Percentiles rank a stretch among this genome's conserved stretches.
These are phyloP conservation scores for Phoxinus phoxinus DNA, from an alignment of 2,113 vertebrate genomes.

Conservation along the genomic window DNA sequence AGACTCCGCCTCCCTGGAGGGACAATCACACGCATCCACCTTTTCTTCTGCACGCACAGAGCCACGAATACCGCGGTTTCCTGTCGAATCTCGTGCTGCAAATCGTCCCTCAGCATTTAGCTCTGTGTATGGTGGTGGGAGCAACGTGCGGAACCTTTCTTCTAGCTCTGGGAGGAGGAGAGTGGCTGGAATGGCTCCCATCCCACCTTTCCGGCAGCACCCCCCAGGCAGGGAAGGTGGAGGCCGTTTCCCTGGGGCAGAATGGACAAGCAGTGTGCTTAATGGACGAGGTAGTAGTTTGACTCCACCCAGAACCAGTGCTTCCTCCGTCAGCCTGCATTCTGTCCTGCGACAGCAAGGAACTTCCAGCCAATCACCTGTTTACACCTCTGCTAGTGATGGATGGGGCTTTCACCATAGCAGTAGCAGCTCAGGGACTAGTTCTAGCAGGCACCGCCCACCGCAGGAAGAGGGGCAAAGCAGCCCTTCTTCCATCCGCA, in stretches of 20 bases:
- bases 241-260: constrained; percentile 77
- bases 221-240: constrained; percentile 66
- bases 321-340: constrained; percentile 86
- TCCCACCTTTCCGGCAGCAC: not conserved
- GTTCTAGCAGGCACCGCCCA: constrained; percentile 78
- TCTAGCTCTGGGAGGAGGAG: constrained; percentile 78
- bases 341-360: constrained; percentile 73
- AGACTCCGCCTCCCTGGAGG: constrained; percentile 62
- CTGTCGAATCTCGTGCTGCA: constrained; percentile 51
- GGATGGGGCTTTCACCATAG: constrained; percentile 64
- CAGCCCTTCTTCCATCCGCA: constrained; percentile 82
- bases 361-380: constrained; percentile 85
- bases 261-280: constrained; percentile 84
- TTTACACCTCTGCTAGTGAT: constrained; percentile 93
- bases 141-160: constrained; percentile 80
- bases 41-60: constrained; percentile 59
- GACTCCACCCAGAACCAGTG: constrained; percentile 72
- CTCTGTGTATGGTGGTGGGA: constrained; percentile 88
- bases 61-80: constrained; percentile 13
- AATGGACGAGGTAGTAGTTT: constrained; percentile 13
- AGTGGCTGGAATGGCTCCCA: constrained; percentile 64
- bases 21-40: constrained; percentile 67
- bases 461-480: constrained; percentile 70
- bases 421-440: constrained; percentile 69
- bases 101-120: constrained; percentile 93